Conservation (phyloP, 2,888 invertebrate species). For the Tortrix viridana region DNA sequence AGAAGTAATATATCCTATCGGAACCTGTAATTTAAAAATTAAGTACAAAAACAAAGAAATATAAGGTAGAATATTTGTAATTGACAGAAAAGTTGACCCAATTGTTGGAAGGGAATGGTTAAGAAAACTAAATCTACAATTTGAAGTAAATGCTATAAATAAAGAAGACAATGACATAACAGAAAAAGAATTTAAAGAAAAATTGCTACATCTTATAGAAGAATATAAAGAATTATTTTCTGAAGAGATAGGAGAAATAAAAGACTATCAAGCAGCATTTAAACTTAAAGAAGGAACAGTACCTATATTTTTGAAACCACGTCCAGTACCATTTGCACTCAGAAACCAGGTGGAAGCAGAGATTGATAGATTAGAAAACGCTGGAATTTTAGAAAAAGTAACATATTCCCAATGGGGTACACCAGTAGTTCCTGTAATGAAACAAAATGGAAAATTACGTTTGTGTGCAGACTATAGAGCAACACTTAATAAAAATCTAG, state of each 20-base stretch:
- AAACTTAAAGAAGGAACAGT: conserved; percentile 28
- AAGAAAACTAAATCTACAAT: conserved; percentile 35
- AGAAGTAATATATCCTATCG: not conserved
- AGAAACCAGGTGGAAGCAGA: conserved; percentile 27
- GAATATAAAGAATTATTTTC: conserved; percentile 37
- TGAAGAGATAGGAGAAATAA: conserved; percentile 37
- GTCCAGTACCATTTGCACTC: conserved; percentile 34
- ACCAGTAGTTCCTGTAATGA: not conserved
- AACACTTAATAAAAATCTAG: not conserved
- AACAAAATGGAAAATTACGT: not conserved
- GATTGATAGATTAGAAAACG: conserved; percentile 28
- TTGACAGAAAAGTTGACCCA: conserved; percentile 32
- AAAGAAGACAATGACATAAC: conserved; percentile 32
- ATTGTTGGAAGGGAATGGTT: conserved; percentile 38
- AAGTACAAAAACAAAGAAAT: conserved; percentile 18
- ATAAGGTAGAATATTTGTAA: conserved; percentile 12
- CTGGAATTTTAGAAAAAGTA: conserved; percentile 33
- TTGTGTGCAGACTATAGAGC: not conserved
- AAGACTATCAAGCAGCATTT: conserved; percentile 33
- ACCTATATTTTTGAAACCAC: conserved; percentile 33
- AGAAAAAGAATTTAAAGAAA: conserved; percentile 36
- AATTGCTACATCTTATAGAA: conserved; percentile 25
- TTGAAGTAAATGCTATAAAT: conserved; percentile 30
- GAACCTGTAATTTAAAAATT: not conserved
- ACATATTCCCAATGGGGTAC: not conserved